A percentile compares a stretch with the other conserved stretches of the same genome.
These are phyloP conservation scores for Stichopus chloronotus DNA, from an alignment of 35 echinoderm and acorn worm species.

Conservation along the genomic window DNA sequence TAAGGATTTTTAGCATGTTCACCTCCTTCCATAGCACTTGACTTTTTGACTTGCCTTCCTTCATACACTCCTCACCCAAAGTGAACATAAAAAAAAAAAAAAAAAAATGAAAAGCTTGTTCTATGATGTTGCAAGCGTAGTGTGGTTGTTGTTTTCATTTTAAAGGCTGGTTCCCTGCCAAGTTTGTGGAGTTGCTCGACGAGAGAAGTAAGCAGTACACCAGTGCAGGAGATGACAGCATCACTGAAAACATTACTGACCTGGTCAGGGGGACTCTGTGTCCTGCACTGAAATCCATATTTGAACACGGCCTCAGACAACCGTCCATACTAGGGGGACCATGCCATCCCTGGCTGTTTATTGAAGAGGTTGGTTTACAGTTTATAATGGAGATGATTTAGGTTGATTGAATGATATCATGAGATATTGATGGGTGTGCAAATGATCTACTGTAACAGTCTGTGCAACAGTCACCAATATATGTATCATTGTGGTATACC, in stretches of 20 bases:
- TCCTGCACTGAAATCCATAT: conserved; percentile 82
- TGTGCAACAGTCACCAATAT: no score
- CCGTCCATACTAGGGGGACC: conserved; percentile 86
- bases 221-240: conserved; percentile 88
- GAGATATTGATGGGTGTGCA: background rate
- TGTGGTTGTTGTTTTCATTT: background rate
- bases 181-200: conserved; percentile 98
- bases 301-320: conserved; percentile 96
- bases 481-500: no score
- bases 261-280: conserved; percentile 91
- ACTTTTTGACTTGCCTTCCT: no score
- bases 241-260: conserved; percentile 98
- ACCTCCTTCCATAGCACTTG: no score
- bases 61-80: no score
- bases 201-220: conserved; percentile 99
- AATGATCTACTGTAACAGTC: no score
- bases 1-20: no score
- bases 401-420: background rate
- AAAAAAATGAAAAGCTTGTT: no score
- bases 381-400: background rate
- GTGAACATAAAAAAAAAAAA: no score
- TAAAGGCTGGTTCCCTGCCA: conserved; percentile 97
- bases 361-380: conserved; percentile 90
- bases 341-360: conserved; percentile 96
- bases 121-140: no score